Base-by-base conservation (phyloP, 2,888 invertebrate species). In the Hartigia nigra region DNA sequence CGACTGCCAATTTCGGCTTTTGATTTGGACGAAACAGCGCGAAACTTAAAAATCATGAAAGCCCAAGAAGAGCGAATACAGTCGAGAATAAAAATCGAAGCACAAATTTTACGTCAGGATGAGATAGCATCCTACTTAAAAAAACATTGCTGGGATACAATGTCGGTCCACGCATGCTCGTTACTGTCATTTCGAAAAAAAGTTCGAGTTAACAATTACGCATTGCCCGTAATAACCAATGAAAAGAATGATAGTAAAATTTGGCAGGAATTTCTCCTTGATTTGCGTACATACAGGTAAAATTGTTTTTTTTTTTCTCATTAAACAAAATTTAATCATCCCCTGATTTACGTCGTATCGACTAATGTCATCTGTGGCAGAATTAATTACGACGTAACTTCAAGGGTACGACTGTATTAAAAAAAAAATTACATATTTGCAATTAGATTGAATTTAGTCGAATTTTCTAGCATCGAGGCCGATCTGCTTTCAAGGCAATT, bases 1-100 rank as follows among this genome's bases (percentile, higher is more conserved):
- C 93, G 92, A 85, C 91, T 95, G 3, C 93, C 94, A 9, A 86
- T 95, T 12, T 90, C 93, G 0, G 94, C 93, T 84, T 95, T 95
- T 88, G 94, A 95, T 88, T 87, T 95, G 80, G 94, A 95, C 82
- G 85, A 90, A 0, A 92, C 93, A 75, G 89, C 91, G 31, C 92
- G 93, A 84, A 92, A 91, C 78, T 91, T 92, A 77, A 91, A 92
- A 77, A 88, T 92, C 2, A 75, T 35, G 2, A 83, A 76, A 35
- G 92, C 92, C 11, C 92, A 92, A 80, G 90, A 91, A 36, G 92
- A 93, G 78, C 93, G 94, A 37, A 93, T 93, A 81, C 88, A 92
- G 23, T 91, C 93, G 11, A 92, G 93, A 12, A 83, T 91, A 32
- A 87, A 92, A 75, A 92, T 94, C 2, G 93, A 94, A 84, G 92